phyloP scores from a whole-genome alignment of 2,797 vertebrate genomes.

The Siniperca obscura region DNA sequence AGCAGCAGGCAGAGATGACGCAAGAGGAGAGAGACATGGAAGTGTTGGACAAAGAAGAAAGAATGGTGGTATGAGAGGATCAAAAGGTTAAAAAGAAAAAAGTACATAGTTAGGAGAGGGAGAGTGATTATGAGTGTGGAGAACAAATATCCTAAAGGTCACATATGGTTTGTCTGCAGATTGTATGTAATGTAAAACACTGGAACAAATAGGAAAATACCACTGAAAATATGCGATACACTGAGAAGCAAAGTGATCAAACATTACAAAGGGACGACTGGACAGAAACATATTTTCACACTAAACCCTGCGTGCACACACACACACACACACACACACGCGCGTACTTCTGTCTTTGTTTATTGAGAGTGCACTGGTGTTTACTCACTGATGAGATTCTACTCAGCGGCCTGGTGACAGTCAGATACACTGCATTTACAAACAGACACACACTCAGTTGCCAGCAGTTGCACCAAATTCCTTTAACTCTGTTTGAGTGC shows the following conservation, averaged over 20 bases:
- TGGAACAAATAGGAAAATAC: conserved; percentile 40
- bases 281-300: conserved; percentile 39
- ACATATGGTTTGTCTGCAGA: conserved; percentile 25
- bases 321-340: conserved; percentile 24
- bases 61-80: conserved; percentile 24
- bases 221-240: conserved; percentile 31
- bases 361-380: conserved; percentile 11
- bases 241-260: conserved; percentile 37
- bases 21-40: conserved; percentile 26
- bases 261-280: conserved; percentile 38
- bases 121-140: not conserved
- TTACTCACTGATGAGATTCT: conserved; percentile 5
- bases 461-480: conserved; percentile 35
- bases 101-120: conserved; percentile 2
- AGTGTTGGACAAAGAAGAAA: conserved; percentile 27
- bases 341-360: conserved; percentile 12
- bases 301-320: conserved; percentile 6
- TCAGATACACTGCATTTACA: conserved; percentile 4
- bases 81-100: conserved; percentile 23
- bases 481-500: conserved; percentile 53
- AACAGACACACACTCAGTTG: conserved; percentile 31
- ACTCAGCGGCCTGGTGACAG: conserved; percentile 12
- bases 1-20: conserved; percentile 26
- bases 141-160: conserved; percentile 17
- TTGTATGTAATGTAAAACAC: conserved; percentile 21